Evolutionary conservation across 2,888 invertebrate species (phyloP).

Genomic region (Macropis europaea): DNA sequence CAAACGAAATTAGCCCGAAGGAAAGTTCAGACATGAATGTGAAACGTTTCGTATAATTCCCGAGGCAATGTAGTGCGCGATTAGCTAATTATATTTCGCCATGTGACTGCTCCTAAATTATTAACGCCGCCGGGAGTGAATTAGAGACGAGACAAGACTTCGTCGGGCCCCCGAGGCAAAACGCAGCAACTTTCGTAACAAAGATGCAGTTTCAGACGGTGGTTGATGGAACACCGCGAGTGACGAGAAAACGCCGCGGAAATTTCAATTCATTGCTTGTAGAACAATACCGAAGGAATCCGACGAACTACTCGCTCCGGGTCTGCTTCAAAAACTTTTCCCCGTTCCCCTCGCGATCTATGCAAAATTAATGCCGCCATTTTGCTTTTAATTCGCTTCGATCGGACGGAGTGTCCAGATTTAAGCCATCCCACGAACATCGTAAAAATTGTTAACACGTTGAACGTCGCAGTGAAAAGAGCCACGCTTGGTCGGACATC

Average conservation of each 20-base stretch:
- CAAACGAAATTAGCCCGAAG: too few relatives aligned
- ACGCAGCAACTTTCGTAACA: slow-evolving; percentile 29
- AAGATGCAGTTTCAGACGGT: slow-evolving; percentile 21
- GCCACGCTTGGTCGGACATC: too few relatives aligned
- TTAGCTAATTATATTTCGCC: background rate
- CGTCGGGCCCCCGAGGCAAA: slow-evolving; percentile 24
- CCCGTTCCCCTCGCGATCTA: background rate
- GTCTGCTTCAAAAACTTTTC: background rate
- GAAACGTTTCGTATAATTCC: too few relatives aligned
- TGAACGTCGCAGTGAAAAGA: too few relatives aligned
- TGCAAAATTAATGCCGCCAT: background rate
- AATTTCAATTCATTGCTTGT: slow-evolving; percentile 27
- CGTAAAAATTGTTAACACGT: too few relatives aligned
- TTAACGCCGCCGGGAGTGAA: slow-evolving; percentile 14
- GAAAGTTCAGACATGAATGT: too few relatives aligned
- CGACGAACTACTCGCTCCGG: background rate
- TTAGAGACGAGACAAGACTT: slow-evolving; percentile 16
- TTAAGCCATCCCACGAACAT: too few relatives aligned
- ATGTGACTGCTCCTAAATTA: background rate
- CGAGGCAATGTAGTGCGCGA: too few relatives aligned
- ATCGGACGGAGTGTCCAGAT: too few relatives aligned
- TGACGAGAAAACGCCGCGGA: slow-evolving; percentile 12
- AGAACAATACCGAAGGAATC: background rate
- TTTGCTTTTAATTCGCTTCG: background rate
- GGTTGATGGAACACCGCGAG: background rate